Percentiles rank a stretch among this genome's conserved stretches.
Conservation (phyloP, 2,113 vertebrate species). For the Dasypus novemcinctus region DNA sequence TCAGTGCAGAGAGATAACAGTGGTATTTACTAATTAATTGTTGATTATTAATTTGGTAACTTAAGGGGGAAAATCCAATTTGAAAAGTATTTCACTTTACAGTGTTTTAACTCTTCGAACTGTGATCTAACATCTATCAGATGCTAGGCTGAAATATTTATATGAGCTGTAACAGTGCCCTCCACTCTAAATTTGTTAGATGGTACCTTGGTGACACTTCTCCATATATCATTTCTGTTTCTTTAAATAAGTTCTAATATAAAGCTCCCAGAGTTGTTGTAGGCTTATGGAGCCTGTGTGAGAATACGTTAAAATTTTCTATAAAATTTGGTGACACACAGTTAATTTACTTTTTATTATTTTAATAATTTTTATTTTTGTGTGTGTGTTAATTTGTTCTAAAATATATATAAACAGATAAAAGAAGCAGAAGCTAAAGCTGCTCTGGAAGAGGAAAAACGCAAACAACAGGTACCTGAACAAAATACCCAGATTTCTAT, state of each 20-base stretch:
- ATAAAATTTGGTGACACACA: background rate
- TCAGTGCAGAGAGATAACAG: background rate
- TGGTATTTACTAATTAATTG: background rate
- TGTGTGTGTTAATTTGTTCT: slow-evolving; percentile 41
- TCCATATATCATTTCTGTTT: background rate
- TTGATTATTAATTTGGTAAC: slow-evolving; percentile 8
- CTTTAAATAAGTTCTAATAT: background rate
- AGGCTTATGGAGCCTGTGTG: background rate
- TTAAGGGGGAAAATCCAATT: background rate
- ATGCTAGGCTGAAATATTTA: background rate
- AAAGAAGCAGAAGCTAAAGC: slow-evolving; percentile 93
- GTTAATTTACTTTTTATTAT: slow-evolving; percentile 45
- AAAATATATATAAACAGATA: slow-evolving; percentile 83
- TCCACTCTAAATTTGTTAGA: background rate
- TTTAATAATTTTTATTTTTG: no score
- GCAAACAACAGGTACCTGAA: slow-evolving; percentile 90
- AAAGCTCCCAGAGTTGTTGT: background rate
- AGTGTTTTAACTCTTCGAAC: background rate
- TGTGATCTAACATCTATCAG: background rate
- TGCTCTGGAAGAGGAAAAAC: slow-evolving; percentile 90
- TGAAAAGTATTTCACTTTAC: slow-evolving; percentile 9
- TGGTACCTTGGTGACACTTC: background rate
- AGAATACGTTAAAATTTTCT: background rate
- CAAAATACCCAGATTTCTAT: background rate
- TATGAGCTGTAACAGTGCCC: background rate